Evolutionary conservation across 2,797 vertebrate species (phyloP).

Genomic region (Rhinatrema bivittatum): DNA sequence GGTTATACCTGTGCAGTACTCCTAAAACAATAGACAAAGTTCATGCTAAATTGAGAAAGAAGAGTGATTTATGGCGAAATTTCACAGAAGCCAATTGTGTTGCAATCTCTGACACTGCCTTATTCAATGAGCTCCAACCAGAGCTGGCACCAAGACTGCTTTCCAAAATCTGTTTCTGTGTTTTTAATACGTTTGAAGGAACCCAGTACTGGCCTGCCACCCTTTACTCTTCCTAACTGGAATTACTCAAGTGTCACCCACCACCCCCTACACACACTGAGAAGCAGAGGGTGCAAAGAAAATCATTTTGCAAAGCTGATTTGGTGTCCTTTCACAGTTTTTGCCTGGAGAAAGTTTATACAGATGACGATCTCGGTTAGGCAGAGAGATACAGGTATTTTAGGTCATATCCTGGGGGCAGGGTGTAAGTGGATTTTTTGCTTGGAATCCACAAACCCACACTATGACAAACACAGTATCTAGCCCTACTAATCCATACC

Average conservation of each 20-base stretch:
- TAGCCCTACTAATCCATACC: too few relatives aligned
- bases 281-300: slow-evolving; percentile 20
- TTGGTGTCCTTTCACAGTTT: too few relatives aligned
- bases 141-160: slow-evolving; percentile 38
- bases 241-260: slow-evolving; percentile 15
- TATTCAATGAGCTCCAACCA: slow-evolving; percentile 37
- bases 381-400: too few relatives aligned
- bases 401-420: too few relatives aligned
- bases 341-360: too few relatives aligned
- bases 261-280: slow-evolving; percentile 5
- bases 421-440: too few relatives aligned
- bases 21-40: slow-evolving; percentile 44
- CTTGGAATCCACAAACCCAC: too few relatives aligned
- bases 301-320: too few relatives aligned
- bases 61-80: slow-evolving; percentile 59
- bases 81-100: slow-evolving; percentile 61
- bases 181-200: slow-evolving; percentile 44
- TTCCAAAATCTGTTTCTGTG: slow-evolving; percentile 25
- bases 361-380: too few relatives aligned
- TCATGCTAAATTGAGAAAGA: slow-evolving; percentile 51
- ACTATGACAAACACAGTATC: too few relatives aligned
- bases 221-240: slow-evolving; percentile 34
- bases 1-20: slow-evolving; percentile 24
- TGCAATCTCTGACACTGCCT: slow-evolving; percentile 54
- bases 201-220: slow-evolving; percentile 45